Base-by-base conservation (phyloP, 1,140 invertebrate genomes). In the Monochamus saltuarius region DNA sequence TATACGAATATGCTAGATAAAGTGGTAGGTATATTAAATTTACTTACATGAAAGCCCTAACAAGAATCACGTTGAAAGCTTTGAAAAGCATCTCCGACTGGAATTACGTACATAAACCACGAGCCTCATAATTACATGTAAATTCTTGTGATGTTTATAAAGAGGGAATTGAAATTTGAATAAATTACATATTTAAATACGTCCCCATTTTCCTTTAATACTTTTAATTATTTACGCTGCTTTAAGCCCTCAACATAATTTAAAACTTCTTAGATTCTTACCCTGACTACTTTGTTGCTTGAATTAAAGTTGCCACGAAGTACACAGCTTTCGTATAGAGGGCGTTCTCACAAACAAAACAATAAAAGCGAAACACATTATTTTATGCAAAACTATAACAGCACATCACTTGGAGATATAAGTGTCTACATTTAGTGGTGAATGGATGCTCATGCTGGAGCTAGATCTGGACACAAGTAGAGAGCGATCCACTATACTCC, bases 121-220 rank as follows among this genome's bases (percentile, higher is more conserved):
- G 61, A 63, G 66, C 53, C 64, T 68, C 52, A 66, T 68, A 68
- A 68, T 68, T 68, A 66, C 66, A 68, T 68, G 64, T 66, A 68
- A 68, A 68, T 68, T 68, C 66, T 68, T 68, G 57, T 68, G 66
- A 68, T 68, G 61, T 63, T 63, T 66, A 65, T 65, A 61, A 68
- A 68, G 66, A 64, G 66, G 63, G 60, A 62, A 65, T 61, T 65
- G 66, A 64, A 59, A 68, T 68, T 66, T 68, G 61, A 66, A 63
- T 63, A 68, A 63, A 68, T 68, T 68, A 65, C 60, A 68, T 62
- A 63, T 68, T 60, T 57, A 62, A 62, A 62, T 57, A 52, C 43
- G 36, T 47, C 54, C 55, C 35, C 35, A 17, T 62, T 57, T 56
- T 47, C 37, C 13, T 53, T 52, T 62, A 62, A 62, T 62, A 62